Base-by-base conservation (phyloP, 1,140 invertebrate species). In the Philotrypesis tridentata region DNA sequence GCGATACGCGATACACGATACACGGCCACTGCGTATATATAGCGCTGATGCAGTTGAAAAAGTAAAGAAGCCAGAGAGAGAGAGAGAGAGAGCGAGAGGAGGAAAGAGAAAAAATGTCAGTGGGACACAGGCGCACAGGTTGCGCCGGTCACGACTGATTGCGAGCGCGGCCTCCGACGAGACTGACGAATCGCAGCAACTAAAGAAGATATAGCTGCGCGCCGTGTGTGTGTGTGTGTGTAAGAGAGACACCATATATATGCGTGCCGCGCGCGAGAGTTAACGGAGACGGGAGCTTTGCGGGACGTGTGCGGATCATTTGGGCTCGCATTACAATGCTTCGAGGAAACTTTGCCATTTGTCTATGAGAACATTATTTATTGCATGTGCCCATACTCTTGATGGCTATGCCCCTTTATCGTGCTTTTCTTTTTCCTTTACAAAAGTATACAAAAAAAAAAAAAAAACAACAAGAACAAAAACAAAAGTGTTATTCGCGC, bases 1-100 rank as follows among this genome's bases (percentile, higher is more conserved):
- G 88, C 88, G 90, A 91, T 88, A 85, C 78, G 87, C 87, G 90
- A 90, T 89, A 89, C 75, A 85, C 85, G 84, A 75, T 70, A 75
- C 48, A 12, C n/a, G n/a, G 61, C 63, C 40, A 17, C 29, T 63
- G 48, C 48, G n/a, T n/a, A n/a, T n/a, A n/a, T n/a, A 33, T 21
- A 8, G 40, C 40, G 40, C 21, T 55, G 48, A 55, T 55, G 48
- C 33, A 65, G 23, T 67, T 31, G 40, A 23, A 37, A 40, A 67
- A 78, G 76, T 37, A n/a, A 25, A 68, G 63, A 31, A 78, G 23
- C 21, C 21, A 29, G 63, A 33, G 31, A 67, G 68, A 43, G 25
- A 68, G 31, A 80, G 70, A 43, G 55, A 7, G 25, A 70, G 21
- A 65, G n/a, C 2, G 68, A 74, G 63, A 21, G 21, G n/a, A n/a